These are phyloP conservation scores for Gadus macrocephalus DNA, from an alignment of 2,113 vertebrate species.

Conservation along the genomic window DNA sequence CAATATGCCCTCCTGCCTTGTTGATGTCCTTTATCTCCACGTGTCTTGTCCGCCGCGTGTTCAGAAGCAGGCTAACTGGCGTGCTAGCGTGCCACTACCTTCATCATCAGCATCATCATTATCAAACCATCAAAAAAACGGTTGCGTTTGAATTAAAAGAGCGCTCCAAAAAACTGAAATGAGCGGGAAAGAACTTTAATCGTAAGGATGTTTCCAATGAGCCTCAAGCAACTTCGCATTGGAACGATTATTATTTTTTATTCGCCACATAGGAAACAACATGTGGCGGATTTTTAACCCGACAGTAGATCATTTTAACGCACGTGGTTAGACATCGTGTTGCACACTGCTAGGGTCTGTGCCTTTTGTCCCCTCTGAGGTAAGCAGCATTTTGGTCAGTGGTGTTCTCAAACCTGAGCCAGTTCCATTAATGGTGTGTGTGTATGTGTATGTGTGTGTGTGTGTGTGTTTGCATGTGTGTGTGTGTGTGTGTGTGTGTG, in stretches of 20 bases:
- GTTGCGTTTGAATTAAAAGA: not conserved
- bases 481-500: conserved; percentile 3
- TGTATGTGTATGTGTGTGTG: not conserved
- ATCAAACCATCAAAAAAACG: too few relatives aligned
- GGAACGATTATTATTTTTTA: not conserved
- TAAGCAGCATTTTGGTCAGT: conserved; percentile 29
- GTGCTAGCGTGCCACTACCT: too few relatives aligned
- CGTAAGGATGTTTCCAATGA: not conserved
- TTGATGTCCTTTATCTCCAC: conserved; percentile 1
- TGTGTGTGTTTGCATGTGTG: not conserved
- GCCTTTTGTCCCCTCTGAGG: conserved; percentile 7
- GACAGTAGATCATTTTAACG: not conserved
- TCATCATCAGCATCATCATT: too few relatives aligned
- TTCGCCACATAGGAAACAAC: not conserved
- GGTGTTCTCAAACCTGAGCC: conserved; percentile 30
- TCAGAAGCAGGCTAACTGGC: too few relatives aligned
- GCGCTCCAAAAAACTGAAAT: not conserved
- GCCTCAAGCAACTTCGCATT: not conserved
- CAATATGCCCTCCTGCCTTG: conserved; percentile 12
- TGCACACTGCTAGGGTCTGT: not conserved
- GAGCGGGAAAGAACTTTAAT: not conserved
- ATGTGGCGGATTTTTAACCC: not conserved
- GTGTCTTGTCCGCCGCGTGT: not conserved
- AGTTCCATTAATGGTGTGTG: conserved; percentile 8
- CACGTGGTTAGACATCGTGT: not conserved